Evolutionary conservation across 2,113 vertebrate species (phyloP).

Genomic region (Rostratula benghalensis): DNA sequence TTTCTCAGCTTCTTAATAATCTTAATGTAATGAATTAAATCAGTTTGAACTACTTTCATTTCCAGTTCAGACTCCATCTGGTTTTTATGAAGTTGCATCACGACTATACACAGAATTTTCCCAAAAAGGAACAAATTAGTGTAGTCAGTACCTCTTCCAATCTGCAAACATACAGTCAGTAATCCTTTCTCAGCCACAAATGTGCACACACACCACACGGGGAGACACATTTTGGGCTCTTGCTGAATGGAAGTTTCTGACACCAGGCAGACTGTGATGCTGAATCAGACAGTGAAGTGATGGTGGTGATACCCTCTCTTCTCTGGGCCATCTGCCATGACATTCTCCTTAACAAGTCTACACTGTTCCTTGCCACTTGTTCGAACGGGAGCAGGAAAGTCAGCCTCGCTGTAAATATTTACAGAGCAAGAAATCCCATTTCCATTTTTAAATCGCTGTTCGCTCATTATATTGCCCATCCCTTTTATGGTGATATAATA

Average conservation of each 20-base stretch:
- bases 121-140: neutral
- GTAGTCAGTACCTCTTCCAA: neutral
- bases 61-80: neutral
- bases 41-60: neutral
- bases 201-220: fast-evolving
- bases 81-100: neutral
- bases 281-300: neutral
- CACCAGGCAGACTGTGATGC: neutral
- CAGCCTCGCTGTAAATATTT: neutral
- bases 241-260: neutral
- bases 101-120: neutral
- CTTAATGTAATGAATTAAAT: neutral
- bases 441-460: slow-evolving; percentile 5
- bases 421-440: neutral
- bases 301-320: neutral
- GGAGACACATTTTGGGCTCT: neutral
- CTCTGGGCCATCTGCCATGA: neutral
- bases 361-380: neutral
- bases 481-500: neutral
- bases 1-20: neutral
- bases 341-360: neutral
- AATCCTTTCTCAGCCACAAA: neutral
- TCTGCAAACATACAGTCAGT: neutral
- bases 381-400: neutral
- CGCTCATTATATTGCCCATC: neutral